phyloP scores from a whole-genome alignment of 2,113 vertebrate genomes.

The Tetrax tetrax region DNA sequence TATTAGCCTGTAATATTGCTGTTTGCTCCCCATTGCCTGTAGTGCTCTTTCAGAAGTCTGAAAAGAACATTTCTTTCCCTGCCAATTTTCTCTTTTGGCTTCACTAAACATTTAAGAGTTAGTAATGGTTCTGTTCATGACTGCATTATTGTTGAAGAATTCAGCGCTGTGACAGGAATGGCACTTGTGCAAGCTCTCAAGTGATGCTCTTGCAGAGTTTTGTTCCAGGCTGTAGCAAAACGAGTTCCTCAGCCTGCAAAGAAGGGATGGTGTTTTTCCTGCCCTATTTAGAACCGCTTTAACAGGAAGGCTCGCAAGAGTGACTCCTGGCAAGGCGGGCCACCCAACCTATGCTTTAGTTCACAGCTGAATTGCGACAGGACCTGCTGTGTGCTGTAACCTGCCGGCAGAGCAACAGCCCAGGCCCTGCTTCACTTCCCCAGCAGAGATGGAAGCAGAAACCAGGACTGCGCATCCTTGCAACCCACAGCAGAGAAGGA shows the following conservation, averaged over 20 bases:
- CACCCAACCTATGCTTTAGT: background rate
- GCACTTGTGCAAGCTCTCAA: background rate
- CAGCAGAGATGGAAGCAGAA: background rate
- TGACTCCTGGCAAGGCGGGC: background rate
- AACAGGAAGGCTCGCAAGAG: background rate
- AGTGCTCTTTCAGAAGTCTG: background rate
- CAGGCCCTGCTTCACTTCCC: background rate
- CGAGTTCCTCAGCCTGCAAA: background rate
- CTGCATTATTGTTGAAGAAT: background rate
- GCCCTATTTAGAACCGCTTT: background rate
- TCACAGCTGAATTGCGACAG: background rate
- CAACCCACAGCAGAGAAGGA: background rate
- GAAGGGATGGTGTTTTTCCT: background rate
- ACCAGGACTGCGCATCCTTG: background rate
- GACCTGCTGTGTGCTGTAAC: background rate
- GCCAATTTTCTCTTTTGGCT: background rate
- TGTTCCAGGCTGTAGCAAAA: background rate
- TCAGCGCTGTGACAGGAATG: background rate
- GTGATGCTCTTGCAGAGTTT: background rate
- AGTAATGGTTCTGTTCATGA: background rate
- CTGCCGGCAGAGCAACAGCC: accelerated
- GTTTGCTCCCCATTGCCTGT: background rate
- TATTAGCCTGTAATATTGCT: conserved; percentile 19
- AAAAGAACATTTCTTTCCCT: background rate
- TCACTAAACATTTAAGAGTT: background rate